Conservation (phyloP, 37 sponge, comb jelly and placozoan genomes). For the Mnemiopsis leidyi region DNA sequence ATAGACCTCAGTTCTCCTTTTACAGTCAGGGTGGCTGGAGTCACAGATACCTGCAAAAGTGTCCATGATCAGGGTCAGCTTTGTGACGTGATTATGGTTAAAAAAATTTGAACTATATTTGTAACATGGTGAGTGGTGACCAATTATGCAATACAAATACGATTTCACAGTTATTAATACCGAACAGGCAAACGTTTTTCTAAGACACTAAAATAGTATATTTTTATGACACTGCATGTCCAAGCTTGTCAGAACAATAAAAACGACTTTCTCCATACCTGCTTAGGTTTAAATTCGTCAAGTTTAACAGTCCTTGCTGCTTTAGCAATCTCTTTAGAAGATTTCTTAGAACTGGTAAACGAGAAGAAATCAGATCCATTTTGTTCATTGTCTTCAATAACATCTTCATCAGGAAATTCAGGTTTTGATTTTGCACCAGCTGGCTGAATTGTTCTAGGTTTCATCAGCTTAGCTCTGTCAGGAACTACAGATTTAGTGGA, state of each 20-base stretch:
- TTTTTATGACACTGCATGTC: no score
- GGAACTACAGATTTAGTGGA: neutral
- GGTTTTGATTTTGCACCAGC: neutral
- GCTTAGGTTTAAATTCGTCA: slow-evolving; percentile 24
- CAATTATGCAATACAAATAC: no score
- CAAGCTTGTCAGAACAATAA: no score
- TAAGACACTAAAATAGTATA: no score
- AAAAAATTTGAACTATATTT: no score
- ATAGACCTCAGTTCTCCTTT: slow-evolving; percentile 14
- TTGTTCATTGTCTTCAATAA: neutral
- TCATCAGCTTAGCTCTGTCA: neutral
- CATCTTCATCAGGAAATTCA: neutral
- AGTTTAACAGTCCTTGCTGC: slow-evolving; percentile 46
- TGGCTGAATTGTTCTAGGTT: neutral
- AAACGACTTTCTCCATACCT: no score
- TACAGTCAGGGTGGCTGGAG: neutral
- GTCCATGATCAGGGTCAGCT: slow-evolving; percentile 6
- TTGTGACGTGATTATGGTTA: no score
- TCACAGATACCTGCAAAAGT: neutral
- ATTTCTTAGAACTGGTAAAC: neutral
- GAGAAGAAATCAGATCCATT: slow-evolving; percentile 37
- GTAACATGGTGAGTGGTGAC: no score
- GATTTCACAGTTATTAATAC: no score
- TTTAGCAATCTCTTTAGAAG: neutral
- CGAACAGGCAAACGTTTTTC: no score